Evolutionary conservation across 2,797 vertebrate species (phyloP).

Genomic region (Myotis myotis): DNA sequence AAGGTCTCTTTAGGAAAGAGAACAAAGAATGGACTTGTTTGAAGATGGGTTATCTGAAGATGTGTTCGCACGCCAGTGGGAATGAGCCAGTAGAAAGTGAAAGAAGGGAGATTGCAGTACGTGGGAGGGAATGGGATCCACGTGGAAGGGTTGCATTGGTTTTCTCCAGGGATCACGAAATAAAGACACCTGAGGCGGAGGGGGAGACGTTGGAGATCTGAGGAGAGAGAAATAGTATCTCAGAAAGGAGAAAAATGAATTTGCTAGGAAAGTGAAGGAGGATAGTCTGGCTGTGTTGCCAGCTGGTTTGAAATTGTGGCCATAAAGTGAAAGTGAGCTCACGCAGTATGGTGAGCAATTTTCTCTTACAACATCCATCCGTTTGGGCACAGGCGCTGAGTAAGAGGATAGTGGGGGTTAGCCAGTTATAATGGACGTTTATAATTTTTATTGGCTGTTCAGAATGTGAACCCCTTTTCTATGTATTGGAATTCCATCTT

Average conservation of each 20-base stretch:
- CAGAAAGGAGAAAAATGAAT: background rate
- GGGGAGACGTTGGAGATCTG: background rate
- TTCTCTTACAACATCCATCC: background rate
- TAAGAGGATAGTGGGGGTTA: background rate
- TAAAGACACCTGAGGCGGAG: background rate
- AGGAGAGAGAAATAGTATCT: background rate
- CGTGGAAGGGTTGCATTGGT: background rate
- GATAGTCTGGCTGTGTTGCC: background rate
- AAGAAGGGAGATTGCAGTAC: background rate
- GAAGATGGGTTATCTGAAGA: background rate
- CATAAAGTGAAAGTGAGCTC: background rate
- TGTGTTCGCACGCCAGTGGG: background rate
- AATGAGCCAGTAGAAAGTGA: background rate
- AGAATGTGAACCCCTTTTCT: background rate
- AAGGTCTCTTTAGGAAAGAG: background rate
- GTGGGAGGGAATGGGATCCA: background rate
- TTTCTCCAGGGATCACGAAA: background rate
- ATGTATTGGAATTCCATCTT: background rate
- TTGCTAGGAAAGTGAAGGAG: background rate
- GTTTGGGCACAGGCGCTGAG: background rate
- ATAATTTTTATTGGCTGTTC: background rate
- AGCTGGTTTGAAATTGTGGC: background rate
- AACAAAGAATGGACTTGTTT: background rate
- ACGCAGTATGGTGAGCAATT: background rate
- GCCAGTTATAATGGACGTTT: background rate